Conservation (phyloP, 1,140 invertebrate species). For the Diachasmimorpha longicaudata region DNA sequence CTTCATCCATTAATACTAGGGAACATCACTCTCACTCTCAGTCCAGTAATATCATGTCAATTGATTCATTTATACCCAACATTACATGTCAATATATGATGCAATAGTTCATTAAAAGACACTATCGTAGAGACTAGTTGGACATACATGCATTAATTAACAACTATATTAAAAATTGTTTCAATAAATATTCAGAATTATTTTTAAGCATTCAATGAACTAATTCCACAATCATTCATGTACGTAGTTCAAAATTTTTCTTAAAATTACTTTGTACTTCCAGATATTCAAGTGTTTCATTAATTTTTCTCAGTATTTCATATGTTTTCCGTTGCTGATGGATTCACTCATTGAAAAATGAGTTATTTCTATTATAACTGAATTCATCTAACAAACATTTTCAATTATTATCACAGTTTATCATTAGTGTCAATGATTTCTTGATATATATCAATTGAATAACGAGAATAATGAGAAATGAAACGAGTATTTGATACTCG, state of each 20-base stretch:
- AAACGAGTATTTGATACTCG: background rate
- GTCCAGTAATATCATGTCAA: background rate
- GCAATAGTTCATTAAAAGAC: background rate
- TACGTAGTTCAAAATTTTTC: background rate
- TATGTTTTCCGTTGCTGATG: background rate
- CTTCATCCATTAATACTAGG: background rate
- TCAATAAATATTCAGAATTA: background rate
- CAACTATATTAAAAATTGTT: background rate
- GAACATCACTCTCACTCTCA: background rate
- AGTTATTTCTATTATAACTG: background rate
- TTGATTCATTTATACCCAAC: background rate
- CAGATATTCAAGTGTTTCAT: background rate
- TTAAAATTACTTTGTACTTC: background rate
- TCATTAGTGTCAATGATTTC: background rate
- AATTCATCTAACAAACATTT: conserved; percentile 1
- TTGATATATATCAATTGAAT: background rate
- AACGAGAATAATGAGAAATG: background rate
- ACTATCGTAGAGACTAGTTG: background rate
- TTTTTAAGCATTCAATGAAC: background rate
- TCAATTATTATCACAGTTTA: background rate
- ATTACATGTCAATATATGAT: background rate
- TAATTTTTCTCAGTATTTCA: background rate
- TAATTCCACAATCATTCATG: background rate
- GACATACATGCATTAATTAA: background rate
- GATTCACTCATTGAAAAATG: background rate